Conservation (phyloP, 2,797 vertebrate genomes). For the Pseudochirops cupreus region DNA sequence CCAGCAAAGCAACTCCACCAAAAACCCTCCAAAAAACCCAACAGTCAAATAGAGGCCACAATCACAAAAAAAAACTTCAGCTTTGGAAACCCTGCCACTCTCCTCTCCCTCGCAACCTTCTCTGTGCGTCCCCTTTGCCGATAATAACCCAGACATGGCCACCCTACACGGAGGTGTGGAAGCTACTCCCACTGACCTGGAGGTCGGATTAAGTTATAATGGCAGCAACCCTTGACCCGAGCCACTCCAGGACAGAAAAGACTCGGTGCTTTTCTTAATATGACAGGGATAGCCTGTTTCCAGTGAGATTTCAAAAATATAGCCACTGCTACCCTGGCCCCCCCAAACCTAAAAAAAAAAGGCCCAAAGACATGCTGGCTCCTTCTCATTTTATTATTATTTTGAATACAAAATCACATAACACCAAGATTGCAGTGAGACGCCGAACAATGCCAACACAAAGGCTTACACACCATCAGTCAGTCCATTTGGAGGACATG, state of each 20-base stretch:
- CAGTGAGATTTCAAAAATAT: conserved; percentile 46
- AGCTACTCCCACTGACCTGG: conserved; percentile 3
- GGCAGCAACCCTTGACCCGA: conserved; percentile 48
- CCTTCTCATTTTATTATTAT: conserved; percentile 74
- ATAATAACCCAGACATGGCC: background rate
- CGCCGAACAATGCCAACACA: conserved; percentile 72
- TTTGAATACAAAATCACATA: conserved; percentile 70
- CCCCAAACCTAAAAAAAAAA: conserved; percentile 50
- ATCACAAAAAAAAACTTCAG: background rate
- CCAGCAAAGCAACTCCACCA: conserved; percentile 46
- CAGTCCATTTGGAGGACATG: conserved; percentile 53
- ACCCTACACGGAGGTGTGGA: background rate
- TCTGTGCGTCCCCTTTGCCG: background rate
- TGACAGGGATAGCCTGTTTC: conserved; percentile 24
- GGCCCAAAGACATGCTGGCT: conserved; percentile 25
- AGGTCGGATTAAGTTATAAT: conserved; percentile 14
- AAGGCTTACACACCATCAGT: conserved; percentile 31
- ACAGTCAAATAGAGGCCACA: conserved; percentile 35
- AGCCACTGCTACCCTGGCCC: background rate
- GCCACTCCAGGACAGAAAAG: conserved; percentile 65
- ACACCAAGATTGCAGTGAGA: conserved; percentile 44
- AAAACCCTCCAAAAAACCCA: background rate
- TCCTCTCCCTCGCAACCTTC: no score
- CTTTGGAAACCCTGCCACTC: background rate
- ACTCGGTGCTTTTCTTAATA: conserved; percentile 65